Evolutionary conservation across 2,113 vertebrate genomes (phyloP).

Genomic region (Rhadina sibilatrix): DNA sequence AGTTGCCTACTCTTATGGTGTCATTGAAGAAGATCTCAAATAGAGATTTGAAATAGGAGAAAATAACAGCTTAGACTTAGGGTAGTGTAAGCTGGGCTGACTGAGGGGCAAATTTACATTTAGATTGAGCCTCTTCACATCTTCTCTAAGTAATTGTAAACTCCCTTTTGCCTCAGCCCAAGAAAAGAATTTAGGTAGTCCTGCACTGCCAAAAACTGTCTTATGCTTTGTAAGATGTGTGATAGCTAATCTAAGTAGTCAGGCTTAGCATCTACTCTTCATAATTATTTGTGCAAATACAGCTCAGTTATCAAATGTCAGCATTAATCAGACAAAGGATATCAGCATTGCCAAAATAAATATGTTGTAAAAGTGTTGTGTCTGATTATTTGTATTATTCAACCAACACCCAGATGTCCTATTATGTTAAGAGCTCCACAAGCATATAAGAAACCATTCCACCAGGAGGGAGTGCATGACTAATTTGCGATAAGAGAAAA

Average conservation of each 20-base stretch:
- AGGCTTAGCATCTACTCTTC: slow-evolving; percentile 5
- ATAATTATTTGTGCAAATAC: slow-evolving; percentile 22
- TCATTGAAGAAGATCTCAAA: background rate
- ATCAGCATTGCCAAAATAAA: slow-evolving; percentile 54
- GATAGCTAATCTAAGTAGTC: slow-evolving; percentile 19
- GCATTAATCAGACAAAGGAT: slow-evolving; percentile 17
- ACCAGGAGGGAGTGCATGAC: slow-evolving; percentile 11
- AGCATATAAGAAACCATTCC: background rate
- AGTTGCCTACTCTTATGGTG: background rate
- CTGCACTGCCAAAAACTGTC: background rate
- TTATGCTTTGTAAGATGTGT: background rate
- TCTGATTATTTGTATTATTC: slow-evolving; percentile 46
- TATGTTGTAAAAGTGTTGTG: background rate
- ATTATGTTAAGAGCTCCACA: slow-evolving; percentile 23
- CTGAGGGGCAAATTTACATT: slow-evolving; percentile 26
- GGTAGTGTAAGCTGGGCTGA: background rate
- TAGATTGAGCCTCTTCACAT: slow-evolving; percentile 43
- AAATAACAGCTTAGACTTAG: slow-evolving; percentile 16
- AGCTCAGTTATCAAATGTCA: slow-evolving; percentile 39
- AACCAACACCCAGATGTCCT: slow-evolving; percentile 33
- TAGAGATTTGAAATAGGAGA: slow-evolving; percentile 1
- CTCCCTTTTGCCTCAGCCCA: background rate
- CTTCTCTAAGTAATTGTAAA: slow-evolving; percentile 38
- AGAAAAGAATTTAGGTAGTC: slow-evolving; percentile 4
- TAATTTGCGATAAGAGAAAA: slow-evolving; percentile 14